Evolutionary conservation across 2,797 vertebrate genomes (phyloP).

Genomic region (Lepus oiostolus): DNA sequence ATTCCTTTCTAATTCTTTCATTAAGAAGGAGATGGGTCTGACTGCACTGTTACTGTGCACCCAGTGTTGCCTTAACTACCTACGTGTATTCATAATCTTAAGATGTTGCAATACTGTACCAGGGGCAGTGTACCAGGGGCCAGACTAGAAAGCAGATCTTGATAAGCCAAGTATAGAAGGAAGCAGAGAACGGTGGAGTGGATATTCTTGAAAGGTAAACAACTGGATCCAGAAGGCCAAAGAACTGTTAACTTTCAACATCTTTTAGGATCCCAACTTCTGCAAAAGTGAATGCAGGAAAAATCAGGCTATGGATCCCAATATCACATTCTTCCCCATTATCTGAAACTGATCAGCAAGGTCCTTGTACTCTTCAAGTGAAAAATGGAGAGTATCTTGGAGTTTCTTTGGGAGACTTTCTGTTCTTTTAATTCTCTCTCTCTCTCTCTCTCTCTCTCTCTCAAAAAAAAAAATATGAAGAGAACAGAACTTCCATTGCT

Average conservation of each 20-base stretch:
- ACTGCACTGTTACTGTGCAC: neutral
- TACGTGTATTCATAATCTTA: neutral
- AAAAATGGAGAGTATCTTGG: neutral
- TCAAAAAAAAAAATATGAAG: neutral
- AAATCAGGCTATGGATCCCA: neutral
- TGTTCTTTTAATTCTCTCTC: neutral
- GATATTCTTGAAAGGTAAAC: neutral
- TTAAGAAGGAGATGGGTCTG: neutral
- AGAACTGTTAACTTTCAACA: neutral
- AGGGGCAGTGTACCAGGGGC: neutral
- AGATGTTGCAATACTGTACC: neutral
- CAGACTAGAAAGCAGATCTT: constrained; percentile 37
- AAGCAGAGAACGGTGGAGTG: neutral
- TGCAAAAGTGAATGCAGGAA: neutral
- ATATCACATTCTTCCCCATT: neutral
- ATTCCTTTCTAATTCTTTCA: constrained; percentile 23
- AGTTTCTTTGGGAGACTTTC: neutral
- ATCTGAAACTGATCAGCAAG: neutral
- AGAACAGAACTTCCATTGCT: neutral
- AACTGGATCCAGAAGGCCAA: neutral
- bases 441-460: neutral
- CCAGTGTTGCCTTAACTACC: neutral
- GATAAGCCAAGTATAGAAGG: constrained; percentile 22
- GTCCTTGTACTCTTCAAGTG: neutral
- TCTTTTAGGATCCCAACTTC: constrained; percentile 1